These are phyloP conservation scores for Microtus oregoni DNA, from an alignment of 2,113 vertebrate genomes.

Conservation along the genomic window DNA sequence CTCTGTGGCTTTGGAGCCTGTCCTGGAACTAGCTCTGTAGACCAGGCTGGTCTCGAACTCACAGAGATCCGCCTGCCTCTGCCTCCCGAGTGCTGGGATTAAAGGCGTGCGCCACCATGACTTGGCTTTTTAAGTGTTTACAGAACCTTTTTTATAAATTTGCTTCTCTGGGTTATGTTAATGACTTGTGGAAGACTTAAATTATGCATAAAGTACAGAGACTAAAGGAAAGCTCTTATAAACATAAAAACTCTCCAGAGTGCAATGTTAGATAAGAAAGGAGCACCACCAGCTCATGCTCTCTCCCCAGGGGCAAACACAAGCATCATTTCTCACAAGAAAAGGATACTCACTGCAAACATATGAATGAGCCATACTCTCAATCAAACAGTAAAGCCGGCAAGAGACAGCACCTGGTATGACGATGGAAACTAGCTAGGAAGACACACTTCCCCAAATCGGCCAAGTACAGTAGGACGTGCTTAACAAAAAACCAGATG, in stretches of 20 bases:
- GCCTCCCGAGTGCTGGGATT: too few relatives aligned
- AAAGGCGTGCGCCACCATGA: too few relatives aligned
- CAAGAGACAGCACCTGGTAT: not conserved
- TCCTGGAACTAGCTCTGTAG: too few relatives aligned
- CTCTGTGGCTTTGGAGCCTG: too few relatives aligned
- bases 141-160: not conserved
- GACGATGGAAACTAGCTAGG: not conserved
- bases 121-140: constrained; percentile 36
- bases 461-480: not conserved
- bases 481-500: not conserved
- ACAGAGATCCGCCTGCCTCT: too few relatives aligned
- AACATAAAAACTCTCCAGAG: not conserved
- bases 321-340: not conserved
- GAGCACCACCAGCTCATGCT: not conserved
- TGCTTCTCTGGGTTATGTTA: constrained; percentile 8
- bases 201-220: constrained; percentile 10
- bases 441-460: not conserved
- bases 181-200: not conserved
- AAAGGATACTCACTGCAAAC: not conserved
- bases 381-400: constrained; percentile 26
- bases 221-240: not conserved
- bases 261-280: not conserved
- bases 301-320: not conserved
- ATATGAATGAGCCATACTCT: not conserved
- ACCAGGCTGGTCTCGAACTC: too few relatives aligned